A percentile compares a stretch with the other conserved stretches of the same genome.
Evolutionary conservation across 2,888 invertebrate species (phyloP).

Genomic region (Brenthis ino): DNA sequence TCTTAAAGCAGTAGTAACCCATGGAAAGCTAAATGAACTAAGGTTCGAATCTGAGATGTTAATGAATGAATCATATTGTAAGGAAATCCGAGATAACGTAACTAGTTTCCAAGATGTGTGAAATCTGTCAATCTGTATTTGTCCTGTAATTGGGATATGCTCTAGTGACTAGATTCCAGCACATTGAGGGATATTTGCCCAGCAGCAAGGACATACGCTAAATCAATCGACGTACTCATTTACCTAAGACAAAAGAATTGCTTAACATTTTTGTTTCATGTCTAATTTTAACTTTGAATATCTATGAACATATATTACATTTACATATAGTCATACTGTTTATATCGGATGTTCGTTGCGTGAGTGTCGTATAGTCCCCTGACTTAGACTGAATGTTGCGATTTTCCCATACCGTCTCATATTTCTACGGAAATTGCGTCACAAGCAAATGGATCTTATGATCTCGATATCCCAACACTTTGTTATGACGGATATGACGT

Average conservation of each 20-base stretch:
- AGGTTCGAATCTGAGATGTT: no score
- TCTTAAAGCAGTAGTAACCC: no score
- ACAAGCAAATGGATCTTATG: slow-evolving; percentile 51
- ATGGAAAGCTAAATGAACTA: no score
- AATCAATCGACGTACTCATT: neutral
- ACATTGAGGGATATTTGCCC: no score
- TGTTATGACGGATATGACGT: slow-evolving; percentile 44
- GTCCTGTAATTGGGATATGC: no score
- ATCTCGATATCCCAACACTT: slow-evolving; percentile 51
- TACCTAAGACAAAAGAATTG: neutral
- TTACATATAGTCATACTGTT: slow-evolving; percentile 19
- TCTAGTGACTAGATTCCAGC: no score
- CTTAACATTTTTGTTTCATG: no score
- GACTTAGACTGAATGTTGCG: slow-evolving; percentile 53
- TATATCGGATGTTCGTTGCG: slow-evolving; percentile 67
- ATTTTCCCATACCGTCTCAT: slow-evolving; percentile 47
- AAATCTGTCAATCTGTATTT: no score
- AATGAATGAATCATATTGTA: no score
- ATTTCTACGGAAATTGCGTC: slow-evolving; percentile 54
- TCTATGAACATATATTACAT: neutral
- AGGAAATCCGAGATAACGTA: no score
- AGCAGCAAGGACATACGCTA: neutral
- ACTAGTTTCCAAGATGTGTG: no score
- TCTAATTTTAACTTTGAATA: neutral
- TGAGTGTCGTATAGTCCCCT: slow-evolving; percentile 54